phyloP scores from a whole-genome alignment of 2,888 invertebrate species.

The Encarsia formosa region DNA sequence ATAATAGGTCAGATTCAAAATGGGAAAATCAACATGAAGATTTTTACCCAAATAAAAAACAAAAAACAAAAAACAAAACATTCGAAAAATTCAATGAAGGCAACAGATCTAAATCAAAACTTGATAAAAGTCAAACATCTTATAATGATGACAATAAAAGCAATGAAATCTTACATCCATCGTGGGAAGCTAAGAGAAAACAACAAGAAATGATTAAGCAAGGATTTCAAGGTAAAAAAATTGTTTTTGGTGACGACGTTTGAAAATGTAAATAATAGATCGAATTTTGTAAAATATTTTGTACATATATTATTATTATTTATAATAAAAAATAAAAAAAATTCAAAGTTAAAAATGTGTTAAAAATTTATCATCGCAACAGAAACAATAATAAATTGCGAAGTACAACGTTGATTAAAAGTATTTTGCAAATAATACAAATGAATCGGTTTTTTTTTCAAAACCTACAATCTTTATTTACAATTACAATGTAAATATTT shows the following conservation, averaged over 20 bases:
- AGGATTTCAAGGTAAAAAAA: constrained; percentile 48
- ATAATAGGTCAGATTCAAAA: constrained; percentile 1
- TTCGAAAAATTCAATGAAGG: not conserved
- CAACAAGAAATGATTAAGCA: constrained; percentile 42
- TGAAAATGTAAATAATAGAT: not conserved
- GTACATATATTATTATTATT: constrained; percentile 12
- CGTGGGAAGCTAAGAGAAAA: constrained; percentile 47
- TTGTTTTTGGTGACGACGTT: constrained; percentile 40
- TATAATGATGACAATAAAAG: not conserved
- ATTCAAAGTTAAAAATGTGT: not conserved
- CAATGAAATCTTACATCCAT: constrained; percentile 41
- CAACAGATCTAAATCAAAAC: not conserved
- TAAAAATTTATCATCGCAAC: not conserved
- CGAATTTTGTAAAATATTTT: constrained; percentile 9
- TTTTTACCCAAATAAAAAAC: constrained; percentile 1
- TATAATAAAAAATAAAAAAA: constrained; percentile 5
- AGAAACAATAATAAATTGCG: too few relatives aligned
- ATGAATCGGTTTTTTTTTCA: too few relatives aligned
- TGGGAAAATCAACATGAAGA: constrained; percentile 1
- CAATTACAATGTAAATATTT: too few relatives aligned
- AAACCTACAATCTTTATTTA: too few relatives aligned
- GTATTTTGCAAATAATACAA: too few relatives aligned
- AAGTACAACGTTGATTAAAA: too few relatives aligned
- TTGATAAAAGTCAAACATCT: not conserved
- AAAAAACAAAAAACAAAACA: not conserved